Evolutionary conservation across 2,888 invertebrate genomes (phyloP).

Genomic region (Drepanosiphum platanoidis): DNA sequence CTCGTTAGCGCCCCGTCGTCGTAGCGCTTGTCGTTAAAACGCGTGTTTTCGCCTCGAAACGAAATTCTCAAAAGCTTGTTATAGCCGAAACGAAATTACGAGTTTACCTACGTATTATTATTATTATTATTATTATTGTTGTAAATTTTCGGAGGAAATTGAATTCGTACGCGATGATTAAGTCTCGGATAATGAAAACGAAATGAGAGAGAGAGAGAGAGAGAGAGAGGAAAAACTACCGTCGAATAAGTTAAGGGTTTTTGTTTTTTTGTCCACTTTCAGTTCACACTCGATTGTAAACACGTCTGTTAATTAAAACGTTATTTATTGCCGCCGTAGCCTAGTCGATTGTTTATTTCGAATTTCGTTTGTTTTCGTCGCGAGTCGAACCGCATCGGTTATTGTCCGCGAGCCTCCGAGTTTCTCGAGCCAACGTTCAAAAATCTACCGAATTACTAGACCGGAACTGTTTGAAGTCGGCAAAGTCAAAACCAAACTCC

Average conservation of each 20-base stretch:
- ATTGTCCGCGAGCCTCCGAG: no score
- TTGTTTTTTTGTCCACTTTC: not conserved
- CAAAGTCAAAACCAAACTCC: no score
- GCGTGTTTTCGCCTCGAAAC: not conserved
- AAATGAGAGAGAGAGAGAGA: no score
- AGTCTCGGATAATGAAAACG: not conserved
- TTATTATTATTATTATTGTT: no score
- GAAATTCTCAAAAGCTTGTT: constrained; percentile 7
- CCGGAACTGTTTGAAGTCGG: no score
- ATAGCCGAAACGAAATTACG: not conserved
- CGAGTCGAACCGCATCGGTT: no score
- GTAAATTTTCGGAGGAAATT: not conserved
- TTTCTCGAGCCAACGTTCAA: no score
- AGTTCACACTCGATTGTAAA: not conserved
- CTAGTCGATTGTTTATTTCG: no score
- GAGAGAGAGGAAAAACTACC: not conserved
- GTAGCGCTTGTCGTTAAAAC: not conserved
- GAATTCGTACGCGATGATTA: not conserved
- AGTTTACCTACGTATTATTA: not conserved
- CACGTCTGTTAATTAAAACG: not conserved
- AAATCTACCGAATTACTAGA: no score
- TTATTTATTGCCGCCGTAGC: not conserved
- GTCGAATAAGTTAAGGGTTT: not conserved
- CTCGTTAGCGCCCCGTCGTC: not conserved
- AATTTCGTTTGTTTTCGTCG: no score